Conservation (phyloP, 2,113 vertebrate genomes). For the Leptodactylus fuscus region DNA sequence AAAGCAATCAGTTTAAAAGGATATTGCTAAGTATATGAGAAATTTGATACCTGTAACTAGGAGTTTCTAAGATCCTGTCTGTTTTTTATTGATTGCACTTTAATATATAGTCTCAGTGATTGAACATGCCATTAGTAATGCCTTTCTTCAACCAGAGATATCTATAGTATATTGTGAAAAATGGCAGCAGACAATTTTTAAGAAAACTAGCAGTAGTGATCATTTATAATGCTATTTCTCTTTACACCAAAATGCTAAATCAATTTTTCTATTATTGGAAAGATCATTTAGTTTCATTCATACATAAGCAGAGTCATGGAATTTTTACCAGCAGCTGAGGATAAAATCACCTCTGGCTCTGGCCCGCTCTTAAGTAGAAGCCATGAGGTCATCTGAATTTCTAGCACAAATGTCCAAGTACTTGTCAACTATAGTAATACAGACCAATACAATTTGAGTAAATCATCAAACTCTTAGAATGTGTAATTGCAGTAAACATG, state of each 20-base stretch:
- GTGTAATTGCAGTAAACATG: not conserved
- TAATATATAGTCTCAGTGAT: constrained; percentile 86
- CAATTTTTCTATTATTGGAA: constrained; percentile 6
- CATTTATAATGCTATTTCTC: constrained; percentile 27
- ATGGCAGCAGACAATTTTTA: not conserved
- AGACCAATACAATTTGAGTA: not conserved
- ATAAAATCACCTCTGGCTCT: not conserved
- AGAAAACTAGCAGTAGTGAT: constrained; percentile 4
- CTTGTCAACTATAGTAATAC: not conserved
- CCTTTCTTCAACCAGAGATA: constrained; percentile 72
- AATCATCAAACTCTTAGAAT: not conserved
- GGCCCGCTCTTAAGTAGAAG: not conserved
- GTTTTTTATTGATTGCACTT: constrained; percentile 89
- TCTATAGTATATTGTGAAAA: constrained; percentile 50
- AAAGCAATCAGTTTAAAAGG: constrained; percentile 96
- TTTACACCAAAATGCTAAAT: not conserved
- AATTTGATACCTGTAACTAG: constrained; percentile 87
- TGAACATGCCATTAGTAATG: constrained; percentile 86
- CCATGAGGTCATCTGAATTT: not conserved
- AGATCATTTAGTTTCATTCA: not conserved
- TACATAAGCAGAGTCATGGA: not conserved
- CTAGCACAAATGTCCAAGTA: not conserved
- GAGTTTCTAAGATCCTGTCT: constrained; percentile 85
- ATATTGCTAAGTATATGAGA: constrained; percentile 90
- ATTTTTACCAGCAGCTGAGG: not conserved